These are phyloP conservation scores for Epizoanthus illoricatus DNA, from an alignment of 92 coral and sea anemone species.

Conservation along the genomic window DNA sequence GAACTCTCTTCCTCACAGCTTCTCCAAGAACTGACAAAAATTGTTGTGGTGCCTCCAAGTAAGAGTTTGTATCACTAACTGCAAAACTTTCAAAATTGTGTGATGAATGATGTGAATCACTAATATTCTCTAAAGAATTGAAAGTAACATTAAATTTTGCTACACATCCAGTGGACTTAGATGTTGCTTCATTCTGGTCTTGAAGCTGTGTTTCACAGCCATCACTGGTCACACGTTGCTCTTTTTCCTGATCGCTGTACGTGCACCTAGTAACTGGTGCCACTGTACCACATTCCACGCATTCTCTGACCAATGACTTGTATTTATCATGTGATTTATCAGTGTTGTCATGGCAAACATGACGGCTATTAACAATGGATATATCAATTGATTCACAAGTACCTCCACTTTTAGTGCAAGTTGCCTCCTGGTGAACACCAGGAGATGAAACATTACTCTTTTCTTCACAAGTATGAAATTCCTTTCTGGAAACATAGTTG, in stretches of 20 bases:
- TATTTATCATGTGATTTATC: neutral
- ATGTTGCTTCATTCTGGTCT: neutral
- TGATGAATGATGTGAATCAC: neutral
- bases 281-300: neutral
- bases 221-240: neutral
- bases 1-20: slow-evolving; percentile 85
- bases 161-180: neutral
- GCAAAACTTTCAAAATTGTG: neutral
- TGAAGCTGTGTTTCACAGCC: neutral
- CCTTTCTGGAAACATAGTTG: neutral
- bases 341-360: neutral
- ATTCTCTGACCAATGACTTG: neutral
- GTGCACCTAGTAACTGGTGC: neutral
- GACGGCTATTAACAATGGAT: neutral
- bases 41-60: slow-evolving; percentile 22
- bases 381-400: neutral
- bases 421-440: neutral
- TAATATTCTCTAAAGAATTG: neutral
- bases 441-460: neutral
- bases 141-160: neutral
- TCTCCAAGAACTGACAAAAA: slow-evolving; percentile 69
- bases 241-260: neutral
- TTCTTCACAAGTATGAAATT: neutral
- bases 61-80: neutral
- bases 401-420: neutral